Evolutionary conservation across 37 sponge, comb jelly and placozoan species (phyloP).

Genomic region (Oscarella lobularis): DNA sequence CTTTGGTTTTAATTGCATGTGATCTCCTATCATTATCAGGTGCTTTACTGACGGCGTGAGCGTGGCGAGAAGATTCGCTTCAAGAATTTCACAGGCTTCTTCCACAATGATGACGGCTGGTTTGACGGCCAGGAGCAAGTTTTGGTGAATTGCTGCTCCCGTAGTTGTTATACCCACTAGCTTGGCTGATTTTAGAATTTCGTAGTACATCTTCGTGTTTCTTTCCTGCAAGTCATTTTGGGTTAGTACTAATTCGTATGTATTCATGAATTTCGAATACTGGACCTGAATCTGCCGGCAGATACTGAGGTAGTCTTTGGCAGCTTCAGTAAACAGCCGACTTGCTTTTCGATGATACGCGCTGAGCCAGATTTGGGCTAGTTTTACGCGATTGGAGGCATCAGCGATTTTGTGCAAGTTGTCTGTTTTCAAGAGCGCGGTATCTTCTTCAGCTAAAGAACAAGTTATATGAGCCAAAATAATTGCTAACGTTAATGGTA

Average conservation of each 20-base stretch:
- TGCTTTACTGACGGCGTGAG: slow-evolving; percentile 75
- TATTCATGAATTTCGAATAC: no score
- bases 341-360: background rate
- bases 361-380: background rate
- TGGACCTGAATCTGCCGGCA: background rate
- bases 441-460: no score
- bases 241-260: no score
- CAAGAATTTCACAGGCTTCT: slow-evolving; percentile 90
- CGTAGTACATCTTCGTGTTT: background rate
- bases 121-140: slow-evolving; percentile 18
- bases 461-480: no score
- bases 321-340: background rate
- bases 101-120: slow-evolving; percentile 86
- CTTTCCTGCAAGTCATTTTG: no score
- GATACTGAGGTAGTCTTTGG: background rate
- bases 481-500: no score
- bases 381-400: background rate
- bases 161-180: slow-evolving; percentile 91
- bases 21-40: slow-evolving; percentile 88
- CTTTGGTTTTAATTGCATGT: slow-evolving; percentile 79
- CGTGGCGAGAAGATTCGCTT: slow-evolving; percentile 72
- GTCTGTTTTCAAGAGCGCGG: no score
- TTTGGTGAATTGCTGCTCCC: slow-evolving; percentile 74
- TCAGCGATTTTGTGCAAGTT: no score
- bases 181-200: slow-evolving; percentile 22